Conservation (phyloP, 2,113 vertebrate species). For the Epinephelus lanceolatus region DNA sequence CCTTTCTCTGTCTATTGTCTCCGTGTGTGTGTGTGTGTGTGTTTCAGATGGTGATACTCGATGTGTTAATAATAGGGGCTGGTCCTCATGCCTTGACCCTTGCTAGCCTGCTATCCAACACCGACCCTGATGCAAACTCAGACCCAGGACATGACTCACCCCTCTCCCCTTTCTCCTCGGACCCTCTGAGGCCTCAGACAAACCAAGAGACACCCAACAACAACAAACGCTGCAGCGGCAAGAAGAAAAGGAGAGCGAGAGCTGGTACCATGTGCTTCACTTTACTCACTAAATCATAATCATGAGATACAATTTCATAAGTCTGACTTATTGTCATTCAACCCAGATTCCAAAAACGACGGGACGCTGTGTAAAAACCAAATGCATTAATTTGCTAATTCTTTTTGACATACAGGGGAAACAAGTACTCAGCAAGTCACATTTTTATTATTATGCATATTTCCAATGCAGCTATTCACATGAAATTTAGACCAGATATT, state of each 20-base stretch:
- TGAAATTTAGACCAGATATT: no score
- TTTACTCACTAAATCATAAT: neutral
- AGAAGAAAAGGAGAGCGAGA: conserved; percentile 54
- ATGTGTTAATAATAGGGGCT: conserved; percentile 83
- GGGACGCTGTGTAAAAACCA: no score
- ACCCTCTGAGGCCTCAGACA: conserved; percentile 3
- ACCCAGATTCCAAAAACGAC: no score
- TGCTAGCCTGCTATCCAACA: conserved; percentile 76
- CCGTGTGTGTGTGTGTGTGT: conserved; percentile 16
- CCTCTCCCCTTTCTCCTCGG: neutral
- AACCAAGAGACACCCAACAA: conserved; percentile 29
- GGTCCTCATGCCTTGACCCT: conserved; percentile 86
- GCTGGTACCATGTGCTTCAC: conserved; percentile 43
- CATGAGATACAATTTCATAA: neutral
- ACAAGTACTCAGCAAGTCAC: no score
- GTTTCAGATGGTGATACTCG: conserved; percentile 76
- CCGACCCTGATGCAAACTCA: conserved; percentile 40
- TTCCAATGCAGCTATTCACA: no score
- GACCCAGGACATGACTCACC: conserved; percentile 2
- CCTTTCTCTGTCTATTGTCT: no score
- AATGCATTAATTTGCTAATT: no score
- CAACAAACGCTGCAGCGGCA: conserved; percentile 42
- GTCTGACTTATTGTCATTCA: neutral
- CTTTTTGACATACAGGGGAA: no score
- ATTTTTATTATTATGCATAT: no score